A percentile compares a stretch with the other conserved stretches of the same genome.
Conservation (phyloP, 2,113 vertebrate genomes). For the Pica pica region DNA sequence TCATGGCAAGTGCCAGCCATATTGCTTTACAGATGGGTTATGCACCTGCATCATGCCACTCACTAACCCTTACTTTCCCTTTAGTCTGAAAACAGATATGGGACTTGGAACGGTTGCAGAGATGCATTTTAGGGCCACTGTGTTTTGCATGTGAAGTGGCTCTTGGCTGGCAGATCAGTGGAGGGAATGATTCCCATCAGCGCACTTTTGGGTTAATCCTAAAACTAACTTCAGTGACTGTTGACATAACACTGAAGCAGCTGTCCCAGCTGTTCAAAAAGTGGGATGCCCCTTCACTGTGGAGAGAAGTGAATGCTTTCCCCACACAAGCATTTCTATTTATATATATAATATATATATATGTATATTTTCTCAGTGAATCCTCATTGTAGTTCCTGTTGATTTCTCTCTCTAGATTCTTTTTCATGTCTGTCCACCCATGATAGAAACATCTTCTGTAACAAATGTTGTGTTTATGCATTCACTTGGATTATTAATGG, state of each 20-base stretch:
- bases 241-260: not conserved
- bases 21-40: not conserved
- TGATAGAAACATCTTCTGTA: not conserved
- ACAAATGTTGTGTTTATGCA: not conserved
- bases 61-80: not conserved
- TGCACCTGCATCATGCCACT: not conserved
- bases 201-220: not conserved
- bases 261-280: not conserved
- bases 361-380: not conserved
- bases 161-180: not conserved
- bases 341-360: no score
- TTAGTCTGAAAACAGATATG: not conserved
- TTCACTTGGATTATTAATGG: not conserved
- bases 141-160: not conserved
- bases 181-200: not conserved
- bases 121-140: not conserved
- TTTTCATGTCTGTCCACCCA: not conserved
- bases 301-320: not conserved
- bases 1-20: not conserved
- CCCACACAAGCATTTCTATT: not conserved
- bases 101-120: not conserved
- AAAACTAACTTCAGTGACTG: not conserved
- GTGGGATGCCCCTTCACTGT: not conserved
- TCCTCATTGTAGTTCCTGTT: not conserved
- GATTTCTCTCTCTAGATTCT: not conserved